phyloP scores from a whole-genome alignment of 1,140 invertebrate species.

The Euura saliciscinereae region DNA sequence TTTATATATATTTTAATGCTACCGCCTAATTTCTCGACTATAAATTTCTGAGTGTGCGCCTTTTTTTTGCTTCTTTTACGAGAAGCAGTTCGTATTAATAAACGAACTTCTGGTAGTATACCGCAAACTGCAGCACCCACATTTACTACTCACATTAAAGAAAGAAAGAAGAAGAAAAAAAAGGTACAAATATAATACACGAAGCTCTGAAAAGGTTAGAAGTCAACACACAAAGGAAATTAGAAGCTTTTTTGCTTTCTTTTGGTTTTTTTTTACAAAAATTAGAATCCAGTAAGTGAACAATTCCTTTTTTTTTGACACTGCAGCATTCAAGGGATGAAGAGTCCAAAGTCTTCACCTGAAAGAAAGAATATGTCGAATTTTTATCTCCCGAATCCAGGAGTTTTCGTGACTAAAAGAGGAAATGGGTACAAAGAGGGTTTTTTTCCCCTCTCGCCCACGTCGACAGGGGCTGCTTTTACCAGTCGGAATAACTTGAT shows the following conservation, averaged over 20 bases:
- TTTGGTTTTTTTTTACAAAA: too few species aligned
- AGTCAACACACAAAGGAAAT: constrained; percentile 39
- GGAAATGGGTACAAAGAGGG: not conserved
- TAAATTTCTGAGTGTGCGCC: constrained; percentile 1
- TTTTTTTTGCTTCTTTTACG: constrained; percentile 30
- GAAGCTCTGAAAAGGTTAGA: constrained; percentile 29
- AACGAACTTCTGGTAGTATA: constrained; percentile 27
- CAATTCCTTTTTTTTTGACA: too few species aligned
- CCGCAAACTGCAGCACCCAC: constrained; percentile 16
- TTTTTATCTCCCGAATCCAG: not conserved
- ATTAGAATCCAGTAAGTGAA: too few species aligned
- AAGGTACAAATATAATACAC: constrained; percentile 35
- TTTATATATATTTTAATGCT: not conserved
- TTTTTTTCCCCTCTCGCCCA: too few species aligned
- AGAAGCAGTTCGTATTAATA: constrained; percentile 48
- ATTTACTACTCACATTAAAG: constrained; percentile 21
- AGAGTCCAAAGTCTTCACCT: too few species aligned
- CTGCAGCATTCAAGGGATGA: too few species aligned
- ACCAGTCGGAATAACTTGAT: constrained; percentile 28
- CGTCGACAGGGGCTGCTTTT: not conserved
- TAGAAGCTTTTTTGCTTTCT: constrained; percentile 39
- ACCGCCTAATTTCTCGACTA: constrained; percentile 1
- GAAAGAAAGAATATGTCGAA: too few species aligned
- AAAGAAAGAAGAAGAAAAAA: not conserved
- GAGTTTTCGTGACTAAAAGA: too few species aligned